Percentiles rank a stretch among this genome's conserved stretches.
Evolutionary conservation across 2,113 vertebrate species (phyloP).

Genomic region (Apteryx mantelli): DNA sequence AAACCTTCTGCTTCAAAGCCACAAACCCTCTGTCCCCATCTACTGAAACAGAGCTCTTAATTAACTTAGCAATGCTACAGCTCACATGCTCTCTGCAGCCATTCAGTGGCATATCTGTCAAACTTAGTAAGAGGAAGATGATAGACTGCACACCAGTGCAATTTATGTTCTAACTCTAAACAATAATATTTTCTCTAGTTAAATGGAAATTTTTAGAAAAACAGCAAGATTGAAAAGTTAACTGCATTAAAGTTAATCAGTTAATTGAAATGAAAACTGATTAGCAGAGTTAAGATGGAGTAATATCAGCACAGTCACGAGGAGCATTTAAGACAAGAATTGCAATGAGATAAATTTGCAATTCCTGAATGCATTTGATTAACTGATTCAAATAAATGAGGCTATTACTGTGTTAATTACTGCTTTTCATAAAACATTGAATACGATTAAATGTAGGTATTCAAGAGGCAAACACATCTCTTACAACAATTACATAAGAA

Average conservation of each 20-base stretch:
- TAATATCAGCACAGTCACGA: neutral
- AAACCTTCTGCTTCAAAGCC: slow-evolving; percentile 28
- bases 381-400: slow-evolving; percentile 22
- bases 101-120: neutral
- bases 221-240: neutral
- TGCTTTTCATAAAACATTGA: neutral
- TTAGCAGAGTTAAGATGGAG: neutral
- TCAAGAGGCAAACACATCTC: neutral
- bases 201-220: neutral
- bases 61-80: neutral
- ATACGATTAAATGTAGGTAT: neutral
- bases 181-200: neutral
- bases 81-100: neutral
- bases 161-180: neutral
- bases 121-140: neutral
- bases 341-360: neutral
- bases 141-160: neutral
- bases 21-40: neutral
- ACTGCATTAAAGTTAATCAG: neutral
- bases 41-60: neutral
- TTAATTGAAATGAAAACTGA: slow-evolving; percentile 8
- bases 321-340: neutral
- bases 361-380: neutral
- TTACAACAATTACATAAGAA: neutral
- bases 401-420: slow-evolving; percentile 17